phyloP scores from a whole-genome alignment of 2,797 vertebrate genomes.

The Muscicapa comitata region DNA sequence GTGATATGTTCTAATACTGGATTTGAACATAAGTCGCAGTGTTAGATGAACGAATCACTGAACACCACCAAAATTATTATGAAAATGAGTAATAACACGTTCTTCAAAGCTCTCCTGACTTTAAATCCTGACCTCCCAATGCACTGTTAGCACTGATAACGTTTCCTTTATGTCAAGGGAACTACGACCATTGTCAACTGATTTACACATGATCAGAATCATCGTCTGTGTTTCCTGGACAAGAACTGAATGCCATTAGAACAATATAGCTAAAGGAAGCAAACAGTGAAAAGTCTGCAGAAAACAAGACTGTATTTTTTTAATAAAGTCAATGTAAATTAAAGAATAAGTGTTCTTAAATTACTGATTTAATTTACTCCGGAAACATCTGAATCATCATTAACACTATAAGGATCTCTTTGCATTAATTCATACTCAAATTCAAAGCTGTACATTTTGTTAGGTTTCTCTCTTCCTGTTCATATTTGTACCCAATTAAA shows the following conservation, averaged over 20 bases:
- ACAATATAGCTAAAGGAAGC: neutral
- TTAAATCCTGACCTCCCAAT: neutral
- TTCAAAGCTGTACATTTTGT: conserved; percentile 61
- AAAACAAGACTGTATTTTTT: neutral
- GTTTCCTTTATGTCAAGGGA: neutral
- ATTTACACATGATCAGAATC: neutral
- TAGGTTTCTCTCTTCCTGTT: conserved; percentile 67
- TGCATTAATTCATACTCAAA: conserved; percentile 55
- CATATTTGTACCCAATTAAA: conserved; percentile 68
- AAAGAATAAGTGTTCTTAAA: conserved; percentile 26
- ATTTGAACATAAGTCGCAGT: neutral
- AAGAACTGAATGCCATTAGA: neutral
- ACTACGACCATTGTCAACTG: neutral
- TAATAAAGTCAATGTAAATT: neutral
- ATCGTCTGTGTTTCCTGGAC: neutral
- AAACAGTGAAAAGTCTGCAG: neutral
- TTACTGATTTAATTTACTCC: conserved; percentile 16
- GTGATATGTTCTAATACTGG: neutral
- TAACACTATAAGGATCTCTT: conserved; percentile 46
- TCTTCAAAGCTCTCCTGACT: neutral
- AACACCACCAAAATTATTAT: neutral
- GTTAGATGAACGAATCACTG: neutral
- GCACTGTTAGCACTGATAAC: neutral
- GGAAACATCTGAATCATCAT: conserved; percentile 63
- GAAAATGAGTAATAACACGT: neutral